Evolutionary conservation across 2,113 vertebrate species (phyloP).

Genomic region (Hyla sarda): DNA sequence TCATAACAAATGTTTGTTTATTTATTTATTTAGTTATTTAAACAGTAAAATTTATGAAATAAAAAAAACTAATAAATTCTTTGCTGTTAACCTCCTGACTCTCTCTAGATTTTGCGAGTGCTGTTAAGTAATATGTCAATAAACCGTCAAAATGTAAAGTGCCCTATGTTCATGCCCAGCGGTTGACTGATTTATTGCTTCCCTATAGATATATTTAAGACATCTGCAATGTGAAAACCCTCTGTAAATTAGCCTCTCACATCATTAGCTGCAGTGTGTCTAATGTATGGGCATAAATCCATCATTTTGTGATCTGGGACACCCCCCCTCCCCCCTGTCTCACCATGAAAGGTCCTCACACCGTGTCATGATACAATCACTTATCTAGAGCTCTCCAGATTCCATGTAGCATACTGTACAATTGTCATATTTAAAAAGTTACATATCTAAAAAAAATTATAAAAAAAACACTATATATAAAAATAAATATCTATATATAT

Average conservation of each 20-base stretch:
- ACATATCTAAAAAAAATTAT: too few species aligned
- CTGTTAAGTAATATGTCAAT: conserved; percentile 44
- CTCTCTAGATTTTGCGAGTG: not conserved
- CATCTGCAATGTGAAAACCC: conserved; percentile 22
- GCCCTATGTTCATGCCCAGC: conserved; percentile 3
- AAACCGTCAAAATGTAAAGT: conserved; percentile 10
- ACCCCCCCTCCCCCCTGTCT: not conserved
- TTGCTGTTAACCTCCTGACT: not conserved
- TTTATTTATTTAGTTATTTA: not conserved
- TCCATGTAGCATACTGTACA: not conserved
- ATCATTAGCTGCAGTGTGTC: conserved; percentile 36
- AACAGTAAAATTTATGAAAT: not conserved
- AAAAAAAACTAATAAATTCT: not conserved
- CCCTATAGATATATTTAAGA: conserved; percentile 36
- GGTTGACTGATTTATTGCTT: conserved; percentile 38
- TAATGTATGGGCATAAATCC: conserved; percentile 36
- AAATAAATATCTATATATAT: too few species aligned
- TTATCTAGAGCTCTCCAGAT: not conserved
- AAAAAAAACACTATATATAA: too few species aligned
- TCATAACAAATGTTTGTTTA: not conserved
- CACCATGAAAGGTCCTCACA: not conserved
- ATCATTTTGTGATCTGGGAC: conserved; percentile 5
- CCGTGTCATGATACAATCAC: not conserved
- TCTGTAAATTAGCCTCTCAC: conserved; percentile 52
- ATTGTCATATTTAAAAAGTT: too few species aligned